Evolutionary conservation across 2,113 vertebrate species (phyloP), one percentile per base, ranked within the genome.

Genomic region (Charadrius vociferus): DNA sequence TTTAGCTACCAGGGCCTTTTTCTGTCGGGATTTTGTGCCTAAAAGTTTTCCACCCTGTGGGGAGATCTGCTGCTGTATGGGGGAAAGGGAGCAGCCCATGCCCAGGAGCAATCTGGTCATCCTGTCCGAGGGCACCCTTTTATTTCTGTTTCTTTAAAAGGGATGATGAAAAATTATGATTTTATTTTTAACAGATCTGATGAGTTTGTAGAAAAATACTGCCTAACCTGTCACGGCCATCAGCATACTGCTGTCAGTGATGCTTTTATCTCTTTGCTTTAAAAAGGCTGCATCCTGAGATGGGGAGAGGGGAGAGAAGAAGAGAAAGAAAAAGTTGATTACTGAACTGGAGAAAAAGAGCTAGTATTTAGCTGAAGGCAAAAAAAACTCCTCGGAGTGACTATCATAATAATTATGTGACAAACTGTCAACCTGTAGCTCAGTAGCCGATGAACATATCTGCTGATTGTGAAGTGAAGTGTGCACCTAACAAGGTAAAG

Each of bases 311-410:
- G 12, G 32, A 41, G 24, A 39, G 15, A 7, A 39, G 27, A 49
- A 82, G 17, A 50, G 43, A 79, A 75, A 74, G 80, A 66, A 86
- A n/a, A 92, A 77, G 30, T 88, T 96, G 83, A 91, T 94, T 91
- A 85, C 55, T 77, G 88, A 95, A 92, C 58, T 79, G 71, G 39
- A 91, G 53, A 90, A 85, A 61, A 93, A 85, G 61, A 92, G 70
- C 19, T 58, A 56, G 66, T 93, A 84, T 96, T 97, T 96, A 97
- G 84, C 90, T 97, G 73, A 96, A 96, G 90, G 96, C 88, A 92
- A 88, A 77, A 90, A 89, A 45, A 19, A 3, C 27, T 92, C 49
- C 52, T 75, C 10, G 2, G 78, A 79, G 43, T 86, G 67, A 92
- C 95, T 97, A 50, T 94, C 65, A 47, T 68, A 79, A 90, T 93